These are phyloP conservation scores for Orestias chungarensis DNA, from an alignment of 2,797 vertebrate species.

Conservation along the genomic window DNA sequence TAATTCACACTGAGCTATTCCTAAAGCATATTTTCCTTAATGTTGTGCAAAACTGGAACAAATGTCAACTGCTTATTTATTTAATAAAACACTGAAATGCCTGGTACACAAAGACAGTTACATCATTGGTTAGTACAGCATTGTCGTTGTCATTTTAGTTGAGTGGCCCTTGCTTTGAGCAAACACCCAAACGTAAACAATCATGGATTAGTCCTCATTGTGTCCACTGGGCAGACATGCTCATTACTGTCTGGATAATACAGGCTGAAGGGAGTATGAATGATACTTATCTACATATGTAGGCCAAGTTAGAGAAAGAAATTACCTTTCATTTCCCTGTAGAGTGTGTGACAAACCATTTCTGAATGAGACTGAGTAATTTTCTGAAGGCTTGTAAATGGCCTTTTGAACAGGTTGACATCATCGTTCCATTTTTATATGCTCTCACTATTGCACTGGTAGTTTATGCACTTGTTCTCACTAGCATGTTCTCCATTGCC, in stretches of 20 bases:
- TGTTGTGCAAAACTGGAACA: neutral
- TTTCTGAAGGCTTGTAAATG: slow-evolving; percentile 42
- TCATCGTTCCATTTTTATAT: slow-evolving; percentile 51
- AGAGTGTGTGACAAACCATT: slow-evolving; percentile 59
- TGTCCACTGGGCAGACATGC: slow-evolving; percentile 49
- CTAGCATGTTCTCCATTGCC: neutral
- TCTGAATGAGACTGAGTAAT: slow-evolving; percentile 63
- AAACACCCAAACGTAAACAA: slow-evolving; percentile 59
- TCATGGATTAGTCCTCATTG: slow-evolving; percentile 60
- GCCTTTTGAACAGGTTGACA: slow-evolving; percentile 61
- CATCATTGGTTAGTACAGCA: slow-evolving; percentile 13
- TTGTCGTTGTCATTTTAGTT: slow-evolving; percentile 33
- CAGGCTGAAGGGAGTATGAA: slow-evolving; percentile 49
- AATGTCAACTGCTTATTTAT: slow-evolving; percentile 4
- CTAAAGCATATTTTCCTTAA: neutral
- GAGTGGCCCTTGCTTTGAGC: slow-evolving; percentile 29
- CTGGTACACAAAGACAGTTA: slow-evolving; percentile 31
- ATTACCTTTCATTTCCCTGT: slow-evolving; percentile 65
- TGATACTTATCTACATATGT: slow-evolving; percentile 61
- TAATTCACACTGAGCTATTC: neutral
- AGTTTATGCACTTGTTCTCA: slow-evolving; percentile 33
- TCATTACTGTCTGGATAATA: slow-evolving; percentile 63
- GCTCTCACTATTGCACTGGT: slow-evolving; percentile 26
- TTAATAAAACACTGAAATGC: slow-evolving; percentile 13
- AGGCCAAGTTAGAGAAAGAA: slow-evolving; percentile 75